A percentile compares a stretch with the other conserved stretches of the same genome.
phyloP scores from a whole-genome alignment of 2,888 invertebrate species.

The Agrochola lychnidis region DNA sequence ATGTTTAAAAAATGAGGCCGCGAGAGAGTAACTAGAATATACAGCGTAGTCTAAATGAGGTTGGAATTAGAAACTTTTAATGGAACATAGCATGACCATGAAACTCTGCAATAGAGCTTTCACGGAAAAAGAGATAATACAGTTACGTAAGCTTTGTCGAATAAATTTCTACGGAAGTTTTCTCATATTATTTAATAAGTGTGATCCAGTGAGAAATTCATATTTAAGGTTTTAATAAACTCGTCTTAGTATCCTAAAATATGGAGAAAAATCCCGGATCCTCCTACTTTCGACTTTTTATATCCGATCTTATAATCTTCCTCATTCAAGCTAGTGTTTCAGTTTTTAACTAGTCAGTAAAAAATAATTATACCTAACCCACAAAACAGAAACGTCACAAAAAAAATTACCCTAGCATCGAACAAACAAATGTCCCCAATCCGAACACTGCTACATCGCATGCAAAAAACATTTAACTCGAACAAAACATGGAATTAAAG shows the following conservation, averaged over 20 bases:
- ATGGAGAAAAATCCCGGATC: neutral
- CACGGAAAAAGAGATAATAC: constrained; percentile 39
- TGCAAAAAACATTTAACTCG: constrained; percentile 12
- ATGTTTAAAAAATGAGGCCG: constrained; percentile 16
- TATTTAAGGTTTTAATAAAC: constrained; percentile 23
- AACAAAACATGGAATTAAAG: constrained; percentile 44
- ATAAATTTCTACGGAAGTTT: constrained; percentile 32
- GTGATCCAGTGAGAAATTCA: constrained; percentile 6
- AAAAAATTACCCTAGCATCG: neutral
- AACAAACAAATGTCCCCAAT: neutral
- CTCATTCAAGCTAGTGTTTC: neutral
- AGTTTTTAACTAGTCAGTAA: neutral
- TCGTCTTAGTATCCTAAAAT: constrained; percentile 4
- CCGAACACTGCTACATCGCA: neutral
- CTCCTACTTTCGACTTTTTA: neutral
- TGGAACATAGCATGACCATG: constrained; percentile 17
- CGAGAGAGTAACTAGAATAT: constrained; percentile 23
- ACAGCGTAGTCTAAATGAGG: constrained; percentile 12
- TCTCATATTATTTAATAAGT: constrained; percentile 26
- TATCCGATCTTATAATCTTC: neutral
- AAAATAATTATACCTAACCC: neutral
- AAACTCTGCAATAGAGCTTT: constrained; percentile 38
- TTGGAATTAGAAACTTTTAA: constrained; percentile 36
- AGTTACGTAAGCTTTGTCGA: constrained; percentile 7
- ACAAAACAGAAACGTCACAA: neutral